Base-by-base conservation (phyloP, 2,888 invertebrate species). In the Mythimna loreyi region DNA sequence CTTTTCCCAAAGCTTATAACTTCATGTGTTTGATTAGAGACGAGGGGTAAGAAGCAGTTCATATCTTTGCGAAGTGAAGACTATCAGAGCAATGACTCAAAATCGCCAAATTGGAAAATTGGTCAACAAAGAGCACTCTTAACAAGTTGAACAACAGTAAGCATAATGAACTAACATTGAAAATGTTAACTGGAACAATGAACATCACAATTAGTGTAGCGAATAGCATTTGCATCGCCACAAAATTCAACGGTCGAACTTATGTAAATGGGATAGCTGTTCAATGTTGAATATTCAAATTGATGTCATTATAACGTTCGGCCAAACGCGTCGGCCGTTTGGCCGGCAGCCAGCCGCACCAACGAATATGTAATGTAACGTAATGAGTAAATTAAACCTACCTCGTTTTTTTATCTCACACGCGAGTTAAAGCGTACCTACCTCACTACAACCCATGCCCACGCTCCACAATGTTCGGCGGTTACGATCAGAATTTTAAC, bases 301-400 rank as follows among this genome's bases (percentile, higher is more conserved):
- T 95, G 94, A 96, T 95, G 96, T 95, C 95, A 95, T 96, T 96
- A 96, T 96, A 96, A 95, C 94, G 93, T 94, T 94, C 92, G 94
- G 89, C 92, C 91, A 88, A 90, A 90, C 91, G 89, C 88, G 90
- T 90, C 89, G 90, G 89, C 92, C 88, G 92, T 95, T 95, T 95
- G 95, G 95, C 94, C 87, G 86, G 88, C 87, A 90, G 95, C 95
- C 95, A 95, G 93, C 90, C 87, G 73, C 75, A 82, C 82, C 85
- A 80, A 81, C 88, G 92, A 90, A 92, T 91, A 89, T 91, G 92
- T 93, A 94, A 92, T 91, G 92, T 94, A 93, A 91, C 89, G 91
- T 94, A 95, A 94, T 94, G 94, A 94, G 95, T 92, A 92, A 94
- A 94, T 95, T 94, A 92, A 88, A 93, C 88, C 88, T 87, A 80